Base-by-base conservation (phyloP, 2,797 vertebrate genomes). In the Margarornis squamiger region DNA sequence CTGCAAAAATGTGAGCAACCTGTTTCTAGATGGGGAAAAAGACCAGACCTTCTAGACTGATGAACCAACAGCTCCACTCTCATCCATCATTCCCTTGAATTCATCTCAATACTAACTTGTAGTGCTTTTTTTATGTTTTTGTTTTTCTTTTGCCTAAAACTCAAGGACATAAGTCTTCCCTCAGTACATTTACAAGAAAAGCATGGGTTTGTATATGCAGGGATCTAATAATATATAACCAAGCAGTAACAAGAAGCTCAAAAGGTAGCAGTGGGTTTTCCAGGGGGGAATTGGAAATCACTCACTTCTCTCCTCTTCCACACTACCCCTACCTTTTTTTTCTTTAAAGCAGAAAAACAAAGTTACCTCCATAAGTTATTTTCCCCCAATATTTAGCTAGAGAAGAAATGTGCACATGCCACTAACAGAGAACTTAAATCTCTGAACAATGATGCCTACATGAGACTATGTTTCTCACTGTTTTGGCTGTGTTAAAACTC, bases 301-400 rank as follows among this genome's bases (percentile, higher is more conserved):
- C 29, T 86, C 30, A 30, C 9, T 38, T 14, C 7, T 29, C 22
- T 39, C 8, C 3, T 54, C 8, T 5, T 65, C 30, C 20, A 34
- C 3, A 11, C 58, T 19, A 67, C 4, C 12, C 30, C 26, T 14
- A 29, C 2, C 6, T 6, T 29, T 38, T 39, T 39, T n/a, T n/a
- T 49, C 30, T 49, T 48, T 24, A 5, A 70, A 84, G 9, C 26
- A 62, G 41, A 62, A 62, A 61, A 32, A 9, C 10, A 43, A 62
- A 41, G 5, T 26, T 65, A 57, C 5, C 10, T 39, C 9, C 23
- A 0, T 17, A 66, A 70, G 7, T n/a, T 0, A 19, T 20, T 65
- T 65, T 66, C 67, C 54, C 5, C 7, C 7, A 45, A 3, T 57
- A 61, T 3, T 45, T 74, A 45, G 2, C 39, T 63, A 65, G 19